Evolutionary conservation across 2,888 invertebrate species (phyloP).

Genomic region (Dyspetes luteomarginatus): DNA sequence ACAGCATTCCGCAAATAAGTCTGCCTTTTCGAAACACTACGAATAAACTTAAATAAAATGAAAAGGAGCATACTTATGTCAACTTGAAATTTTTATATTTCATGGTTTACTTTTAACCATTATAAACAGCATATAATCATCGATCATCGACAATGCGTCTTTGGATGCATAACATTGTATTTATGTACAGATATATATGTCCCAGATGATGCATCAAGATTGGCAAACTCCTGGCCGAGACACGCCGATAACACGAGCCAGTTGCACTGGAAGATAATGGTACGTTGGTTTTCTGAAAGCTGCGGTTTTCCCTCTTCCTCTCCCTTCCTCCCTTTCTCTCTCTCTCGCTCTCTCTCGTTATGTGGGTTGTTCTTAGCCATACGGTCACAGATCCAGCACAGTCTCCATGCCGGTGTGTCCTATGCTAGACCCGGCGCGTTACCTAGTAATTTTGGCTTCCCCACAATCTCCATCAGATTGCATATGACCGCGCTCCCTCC

Average conservation of each 20-base stretch:
- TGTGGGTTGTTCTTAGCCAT: too few relatives aligned
- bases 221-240: slow-evolving; percentile 40
- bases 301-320: slow-evolving; percentile 33
- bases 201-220: slow-evolving; percentile 51
- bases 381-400: neutral
- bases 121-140: too few relatives aligned
- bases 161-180: slow-evolving; percentile 14
- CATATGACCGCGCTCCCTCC: slow-evolving; percentile 67
- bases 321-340: slow-evolving; percentile 19
- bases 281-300: slow-evolving; percentile 73
- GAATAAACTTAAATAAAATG: too few relatives aligned
- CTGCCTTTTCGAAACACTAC: too few relatives aligned
- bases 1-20: too few relatives aligned
- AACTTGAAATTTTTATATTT: too few relatives aligned
- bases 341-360: neutral
- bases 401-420: slow-evolving; percentile 35
- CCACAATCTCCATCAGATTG: slow-evolving; percentile 77
- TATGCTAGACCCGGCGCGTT: slow-evolving; percentile 57
- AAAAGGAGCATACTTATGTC: too few relatives aligned
- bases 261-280: slow-evolving; percentile 68
- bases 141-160: slow-evolving; percentile 41
- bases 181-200: neutral
- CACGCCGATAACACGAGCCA: slow-evolving; percentile 47
- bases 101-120: too few relatives aligned
- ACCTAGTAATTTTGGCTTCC: slow-evolving; percentile 79